Percentiles rank a stretch among this genome's conserved stretches.
phyloP scores from a whole-genome alignment of 2,888 invertebrate genomes.

The Galeopsomyia nigrocyanea region DNA sequence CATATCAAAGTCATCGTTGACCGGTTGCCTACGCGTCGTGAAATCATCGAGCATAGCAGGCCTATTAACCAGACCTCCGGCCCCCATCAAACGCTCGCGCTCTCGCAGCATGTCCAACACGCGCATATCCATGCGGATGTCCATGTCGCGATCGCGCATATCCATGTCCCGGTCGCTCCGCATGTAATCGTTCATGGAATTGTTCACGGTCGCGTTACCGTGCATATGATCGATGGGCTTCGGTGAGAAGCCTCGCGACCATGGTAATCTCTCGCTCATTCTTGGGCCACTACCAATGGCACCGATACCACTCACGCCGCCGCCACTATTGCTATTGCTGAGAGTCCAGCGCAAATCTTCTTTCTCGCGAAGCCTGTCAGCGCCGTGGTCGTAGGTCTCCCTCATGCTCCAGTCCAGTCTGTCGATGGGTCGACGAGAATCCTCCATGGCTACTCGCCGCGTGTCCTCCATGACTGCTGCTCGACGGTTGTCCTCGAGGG shows the following conservation, averaged over 20 bases:
- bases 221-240: constrained; percentile 20
- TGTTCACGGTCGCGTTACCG: not conserved
- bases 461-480: not conserved
- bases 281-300: no score
- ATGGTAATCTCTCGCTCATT: not conserved
- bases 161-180: constrained; percentile 20
- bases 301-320: no score
- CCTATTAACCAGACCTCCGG: constrained; percentile 6
- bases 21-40: not conserved
- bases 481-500: not conserved
- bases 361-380: constrained; percentile 55
- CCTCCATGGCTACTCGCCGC: constrained; percentile 1
- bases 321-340: constrained; percentile 51
- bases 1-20: constrained; percentile 27
- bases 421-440: constrained; percentile 48
- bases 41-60: not conserved
- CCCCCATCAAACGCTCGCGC: constrained; percentile 1
- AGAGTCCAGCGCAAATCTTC: constrained; percentile 63
- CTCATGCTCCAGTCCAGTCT: constrained; percentile 64
- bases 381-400: constrained; percentile 58
- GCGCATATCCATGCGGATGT: constrained; percentile 3
- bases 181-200: not conserved
- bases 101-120: constrained; percentile 13
- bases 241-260: constrained; percentile 27
- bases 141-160: constrained; percentile 17